Conservation (phyloP, 2,113 vertebrate species). For the Grus americana region DNA sequence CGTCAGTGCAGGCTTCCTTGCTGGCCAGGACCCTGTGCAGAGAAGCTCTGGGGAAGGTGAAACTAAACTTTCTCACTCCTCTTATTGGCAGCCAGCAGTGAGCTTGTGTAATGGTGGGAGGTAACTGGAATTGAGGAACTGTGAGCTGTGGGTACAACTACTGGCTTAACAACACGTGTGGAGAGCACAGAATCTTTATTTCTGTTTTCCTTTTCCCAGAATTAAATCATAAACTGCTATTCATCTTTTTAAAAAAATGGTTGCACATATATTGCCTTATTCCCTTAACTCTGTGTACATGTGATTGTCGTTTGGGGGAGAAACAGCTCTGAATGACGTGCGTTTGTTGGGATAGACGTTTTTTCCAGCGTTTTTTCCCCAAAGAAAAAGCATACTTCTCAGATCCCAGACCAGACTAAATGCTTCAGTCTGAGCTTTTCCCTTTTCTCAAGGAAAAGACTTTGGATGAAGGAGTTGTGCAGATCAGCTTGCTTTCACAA, state of each 20-base stretch:
- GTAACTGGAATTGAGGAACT: neutral
- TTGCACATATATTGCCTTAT: neutral
- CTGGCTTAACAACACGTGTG: fast-evolving
- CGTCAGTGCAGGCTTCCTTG: neutral
- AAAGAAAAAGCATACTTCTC: neutral
- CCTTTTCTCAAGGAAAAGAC: neutral
- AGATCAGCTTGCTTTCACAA: neutral
- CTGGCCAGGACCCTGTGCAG: fast-evolving
- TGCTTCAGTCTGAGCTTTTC: neutral
- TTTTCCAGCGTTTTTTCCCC: neutral
- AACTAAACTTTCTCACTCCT: neutral
- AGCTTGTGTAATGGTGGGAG: neutral
- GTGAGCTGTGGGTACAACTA: fast-evolving
- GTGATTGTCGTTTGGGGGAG: neutral
- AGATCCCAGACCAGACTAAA: neutral
- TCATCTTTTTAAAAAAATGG: neutral
- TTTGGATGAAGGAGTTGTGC: neutral
- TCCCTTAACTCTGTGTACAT: neutral
- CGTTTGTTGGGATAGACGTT: neutral
- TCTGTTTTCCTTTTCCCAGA: no score
- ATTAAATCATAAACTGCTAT: neutral
- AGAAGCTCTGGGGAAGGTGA: neutral
- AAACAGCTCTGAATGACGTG: neutral
- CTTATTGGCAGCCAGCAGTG: neutral
- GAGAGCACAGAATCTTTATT: neutral